Percentiles rank a stretch among this genome's conserved stretches.
These are phyloP conservation scores for Rousettus leschenaultii DNA, from an alignment of 2,113 vertebrate species.

Conservation along the genomic window DNA sequence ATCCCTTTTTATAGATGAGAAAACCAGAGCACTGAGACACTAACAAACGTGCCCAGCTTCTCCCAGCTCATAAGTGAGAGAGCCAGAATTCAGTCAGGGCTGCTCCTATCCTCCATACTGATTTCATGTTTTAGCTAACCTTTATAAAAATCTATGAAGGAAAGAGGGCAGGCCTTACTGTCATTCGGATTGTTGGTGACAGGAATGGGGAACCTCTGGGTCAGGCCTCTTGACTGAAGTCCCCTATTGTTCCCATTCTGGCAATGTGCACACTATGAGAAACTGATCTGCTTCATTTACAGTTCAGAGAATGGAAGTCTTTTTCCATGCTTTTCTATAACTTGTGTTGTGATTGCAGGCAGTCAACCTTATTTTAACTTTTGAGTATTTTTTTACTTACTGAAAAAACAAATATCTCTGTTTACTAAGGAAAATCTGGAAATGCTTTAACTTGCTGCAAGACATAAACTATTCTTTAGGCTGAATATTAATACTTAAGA, in stretches of 20 bases:
- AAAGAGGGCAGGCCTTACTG: not conserved
- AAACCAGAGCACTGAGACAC: not conserved
- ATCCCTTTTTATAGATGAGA: not conserved
- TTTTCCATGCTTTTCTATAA: not conserved
- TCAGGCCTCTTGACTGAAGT: not conserved
- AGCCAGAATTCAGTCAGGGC: not conserved
- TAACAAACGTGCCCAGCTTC: not conserved
- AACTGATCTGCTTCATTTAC: not conserved
- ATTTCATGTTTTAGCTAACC: not conserved
- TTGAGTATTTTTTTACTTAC: not conserved
- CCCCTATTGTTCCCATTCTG: not conserved
- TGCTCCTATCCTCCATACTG: not conserved
- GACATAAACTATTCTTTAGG: slow-evolving; percentile 13
- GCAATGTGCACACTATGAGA: not conserved
- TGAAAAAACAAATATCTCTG: slow-evolving; percentile 23
- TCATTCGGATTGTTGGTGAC: not conserved
- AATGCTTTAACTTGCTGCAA: slow-evolving; percentile 27
- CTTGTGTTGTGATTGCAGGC: not conserved
- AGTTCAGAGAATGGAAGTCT: not conserved
- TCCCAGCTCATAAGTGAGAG: not conserved
- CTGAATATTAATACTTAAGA: not conserved
- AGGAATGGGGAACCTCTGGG: not conserved
- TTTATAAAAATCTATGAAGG: not conserved
- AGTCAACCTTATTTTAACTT: not conserved
- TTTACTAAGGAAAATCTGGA: slow-evolving; percentile 17